Conservation (phyloP, 2,797 vertebrate species). For the Melanotaenia trifasciata region DNA sequence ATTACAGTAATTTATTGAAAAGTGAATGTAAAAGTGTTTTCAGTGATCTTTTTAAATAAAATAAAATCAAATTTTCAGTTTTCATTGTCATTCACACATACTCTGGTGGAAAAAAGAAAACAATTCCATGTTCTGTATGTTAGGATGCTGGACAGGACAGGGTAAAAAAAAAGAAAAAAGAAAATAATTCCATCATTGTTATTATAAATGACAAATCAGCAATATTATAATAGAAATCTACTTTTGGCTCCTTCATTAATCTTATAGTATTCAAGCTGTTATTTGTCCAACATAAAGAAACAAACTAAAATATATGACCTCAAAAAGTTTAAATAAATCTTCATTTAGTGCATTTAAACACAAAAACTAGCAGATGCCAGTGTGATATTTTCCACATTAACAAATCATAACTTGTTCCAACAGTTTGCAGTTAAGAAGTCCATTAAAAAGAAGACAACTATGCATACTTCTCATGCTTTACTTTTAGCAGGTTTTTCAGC, state of each 20-base stretch:
- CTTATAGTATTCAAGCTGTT: neutral
- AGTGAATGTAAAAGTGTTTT: slow-evolving; percentile 6
- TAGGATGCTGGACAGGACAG: too few species aligned
- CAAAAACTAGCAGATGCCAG: neutral
- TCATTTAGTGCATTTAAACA: slow-evolving; percentile 28
- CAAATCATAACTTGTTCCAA: neutral
- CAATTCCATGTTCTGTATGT: too few species aligned
- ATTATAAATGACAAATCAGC: neutral
- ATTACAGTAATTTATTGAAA: slow-evolving; percentile 42
- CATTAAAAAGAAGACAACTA: neutral
- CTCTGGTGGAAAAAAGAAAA: neutral
- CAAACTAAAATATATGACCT: slow-evolving; percentile 10
- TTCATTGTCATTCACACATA: neutral
- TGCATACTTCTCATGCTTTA: slow-evolving; percentile 20
- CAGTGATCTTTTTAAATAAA: neutral
- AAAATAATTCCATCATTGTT: too few species aligned
- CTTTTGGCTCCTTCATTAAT: slow-evolving; percentile 8
- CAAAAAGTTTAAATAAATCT: neutral
- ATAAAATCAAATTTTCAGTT: slow-evolving; percentile 15
- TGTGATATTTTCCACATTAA: neutral
- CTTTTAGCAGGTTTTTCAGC: neutral
- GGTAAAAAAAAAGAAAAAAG: too few species aligned
- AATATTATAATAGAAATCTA: neutral
- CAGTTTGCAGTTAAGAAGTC: neutral
- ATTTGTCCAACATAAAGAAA: slow-evolving; percentile 11